Conservation (phyloP, 2,113 vertebrate genomes). For the Psilopsiagon aurifrons region DNA sequence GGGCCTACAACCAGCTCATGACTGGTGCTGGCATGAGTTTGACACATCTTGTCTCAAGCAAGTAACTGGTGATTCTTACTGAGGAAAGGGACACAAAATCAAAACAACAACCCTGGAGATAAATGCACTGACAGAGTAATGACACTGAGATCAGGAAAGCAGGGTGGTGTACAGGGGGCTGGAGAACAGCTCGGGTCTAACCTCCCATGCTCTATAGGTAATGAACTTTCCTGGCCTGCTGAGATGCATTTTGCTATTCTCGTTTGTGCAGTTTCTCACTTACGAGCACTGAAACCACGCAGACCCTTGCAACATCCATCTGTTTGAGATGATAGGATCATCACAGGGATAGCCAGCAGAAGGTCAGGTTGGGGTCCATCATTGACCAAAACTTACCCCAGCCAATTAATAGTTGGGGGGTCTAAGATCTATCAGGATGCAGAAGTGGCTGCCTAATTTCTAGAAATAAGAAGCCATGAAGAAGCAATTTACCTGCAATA, state of each 20-base stretch:
- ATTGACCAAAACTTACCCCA: background rate
- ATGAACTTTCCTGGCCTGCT: background rate
- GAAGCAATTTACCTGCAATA: background rate
- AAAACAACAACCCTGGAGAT: background rate
- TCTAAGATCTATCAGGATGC: background rate
- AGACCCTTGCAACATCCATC: background rate
- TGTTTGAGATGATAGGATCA: background rate
- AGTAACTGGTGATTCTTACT: background rate
- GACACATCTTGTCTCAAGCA: background rate
- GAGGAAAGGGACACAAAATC: background rate
- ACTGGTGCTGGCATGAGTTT: background rate
- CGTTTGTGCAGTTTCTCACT: background rate
- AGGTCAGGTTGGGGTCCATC: background rate
- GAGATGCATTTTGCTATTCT: background rate
- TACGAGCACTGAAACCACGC: background rate
- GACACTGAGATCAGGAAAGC: background rate
- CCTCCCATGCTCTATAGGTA: background rate
- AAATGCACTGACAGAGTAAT: background rate
- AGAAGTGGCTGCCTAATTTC: background rate
- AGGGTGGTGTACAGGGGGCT: background rate
- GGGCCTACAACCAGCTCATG: background rate
- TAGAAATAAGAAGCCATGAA: background rate
- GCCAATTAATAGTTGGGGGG: fast-evolving
- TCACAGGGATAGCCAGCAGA: background rate
- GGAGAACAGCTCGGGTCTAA: background rate